These are phyloP conservation scores for Typhlichthys subterraneus DNA, from an alignment of 2,797 vertebrate species.

Conservation along the genomic window DNA sequence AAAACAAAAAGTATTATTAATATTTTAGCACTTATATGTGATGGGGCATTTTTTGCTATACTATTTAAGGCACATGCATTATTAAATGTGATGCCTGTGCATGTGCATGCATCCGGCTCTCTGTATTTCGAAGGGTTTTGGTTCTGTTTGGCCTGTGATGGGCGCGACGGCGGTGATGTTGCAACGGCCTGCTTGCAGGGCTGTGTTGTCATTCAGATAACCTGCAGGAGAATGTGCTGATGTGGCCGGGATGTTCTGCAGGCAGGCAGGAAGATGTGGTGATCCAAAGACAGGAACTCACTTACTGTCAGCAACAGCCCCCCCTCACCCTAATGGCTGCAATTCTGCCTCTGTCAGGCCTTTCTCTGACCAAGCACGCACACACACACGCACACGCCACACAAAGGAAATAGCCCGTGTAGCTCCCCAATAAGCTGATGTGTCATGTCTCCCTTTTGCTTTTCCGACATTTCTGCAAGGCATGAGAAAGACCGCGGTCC, in stretches of 20 bases:
- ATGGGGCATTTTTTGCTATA: too few species aligned
- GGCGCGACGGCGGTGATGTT: conserved; percentile 15
- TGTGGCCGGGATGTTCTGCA: conserved; percentile 58
- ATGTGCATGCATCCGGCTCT: conserved; percentile 5
- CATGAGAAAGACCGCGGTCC: conserved; percentile 54
- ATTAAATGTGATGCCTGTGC: neutral
- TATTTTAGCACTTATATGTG: too few species aligned
- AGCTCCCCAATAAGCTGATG: conserved; percentile 80
- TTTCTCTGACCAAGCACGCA: conserved; percentile 57
- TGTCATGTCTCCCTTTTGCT: conserved; percentile 84
- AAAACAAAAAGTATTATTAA: too few species aligned
- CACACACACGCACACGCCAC: conserved; percentile 23
- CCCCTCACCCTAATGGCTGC: conserved; percentile 50
- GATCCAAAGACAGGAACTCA: conserved; percentile 71
- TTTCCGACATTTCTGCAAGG: conserved; percentile 66
- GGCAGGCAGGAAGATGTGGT: conserved; percentile 76
- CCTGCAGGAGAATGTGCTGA: conserved; percentile 78
- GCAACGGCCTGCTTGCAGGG: conserved; percentile 49
- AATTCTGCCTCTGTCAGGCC: conserved; percentile 77
- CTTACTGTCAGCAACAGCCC: conserved; percentile 57
- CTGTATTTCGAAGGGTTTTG: conserved; percentile 16
- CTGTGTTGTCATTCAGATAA: conserved; percentile 74
- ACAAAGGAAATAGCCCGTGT: conserved; percentile 66
- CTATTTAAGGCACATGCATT: too few species aligned
- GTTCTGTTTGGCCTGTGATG: too few species aligned